Percentiles rank a stretch among this genome's conserved stretches.
Evolutionary conservation across 2,888 invertebrate genomes (phyloP).

Genomic region (Microplitis manilae): DNA sequence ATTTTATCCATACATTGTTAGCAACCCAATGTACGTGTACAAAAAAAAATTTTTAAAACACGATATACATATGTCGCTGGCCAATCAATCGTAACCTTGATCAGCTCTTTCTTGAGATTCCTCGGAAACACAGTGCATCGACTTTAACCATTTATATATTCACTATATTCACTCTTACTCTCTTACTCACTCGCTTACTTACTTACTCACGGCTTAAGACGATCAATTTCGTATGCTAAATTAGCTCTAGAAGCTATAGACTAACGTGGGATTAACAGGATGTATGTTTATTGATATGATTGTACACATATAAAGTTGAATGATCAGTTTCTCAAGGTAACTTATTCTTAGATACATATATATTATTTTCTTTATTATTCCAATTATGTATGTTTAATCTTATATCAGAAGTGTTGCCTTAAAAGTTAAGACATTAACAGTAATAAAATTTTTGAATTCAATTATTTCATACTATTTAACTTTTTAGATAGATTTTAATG

Average conservation of each 20-base stretch:
- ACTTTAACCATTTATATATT: background rate
- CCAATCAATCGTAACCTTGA: slow-evolving; percentile 27
- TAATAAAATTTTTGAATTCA: background rate
- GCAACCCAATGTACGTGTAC: background rate
- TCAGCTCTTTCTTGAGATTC: slow-evolving; percentile 16
- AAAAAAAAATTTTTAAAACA: background rate
- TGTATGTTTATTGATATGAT: background rate
- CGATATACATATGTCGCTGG: slow-evolving; percentile 1
- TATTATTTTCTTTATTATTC: background rate
- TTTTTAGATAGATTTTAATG: background rate
- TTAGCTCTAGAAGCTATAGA: background rate
- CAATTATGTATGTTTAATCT: background rate
- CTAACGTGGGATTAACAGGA: slow-evolving; percentile 15
- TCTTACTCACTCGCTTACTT: no score
- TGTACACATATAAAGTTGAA: background rate
- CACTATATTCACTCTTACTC: background rate
- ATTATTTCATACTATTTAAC: background rate
- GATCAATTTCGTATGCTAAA: no score
- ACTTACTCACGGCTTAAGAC: no score
- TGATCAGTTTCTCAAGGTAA: background rate
- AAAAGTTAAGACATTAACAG: background rate
- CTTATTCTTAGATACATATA: background rate
- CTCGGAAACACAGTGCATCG: background rate
- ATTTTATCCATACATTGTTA: background rate
- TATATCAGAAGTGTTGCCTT: background rate